phyloP scores from a whole-genome alignment of 2,888 invertebrate species.

The Acanthococcus lagerstroemiae region DNA sequence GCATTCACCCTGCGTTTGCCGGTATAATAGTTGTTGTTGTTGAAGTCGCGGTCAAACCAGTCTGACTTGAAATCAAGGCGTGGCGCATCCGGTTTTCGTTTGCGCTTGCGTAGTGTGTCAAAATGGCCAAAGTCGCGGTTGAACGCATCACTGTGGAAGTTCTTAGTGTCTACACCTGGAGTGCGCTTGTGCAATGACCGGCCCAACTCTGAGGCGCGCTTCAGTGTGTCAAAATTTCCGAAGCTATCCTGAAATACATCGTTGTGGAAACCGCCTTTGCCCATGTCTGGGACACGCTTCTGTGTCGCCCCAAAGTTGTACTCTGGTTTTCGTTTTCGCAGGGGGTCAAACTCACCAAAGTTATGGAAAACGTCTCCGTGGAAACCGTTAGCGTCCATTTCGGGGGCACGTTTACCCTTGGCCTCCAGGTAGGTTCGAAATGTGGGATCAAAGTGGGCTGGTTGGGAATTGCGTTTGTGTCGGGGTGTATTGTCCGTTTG shows the following conservation, averaged over 20 bases:
- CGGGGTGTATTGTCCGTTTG: no score
- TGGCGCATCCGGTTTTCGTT: neutral
- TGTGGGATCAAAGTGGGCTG: no score
- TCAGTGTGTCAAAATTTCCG: conserved; percentile 40
- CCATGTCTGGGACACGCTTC: conserved; percentile 39
- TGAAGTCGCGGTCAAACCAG: conserved; percentile 39
- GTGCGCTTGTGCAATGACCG: conserved; percentile 38
- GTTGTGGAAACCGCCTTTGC: conserved; percentile 40
- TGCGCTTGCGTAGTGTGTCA: conserved; percentile 33
- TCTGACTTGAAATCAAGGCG: conserved; percentile 27
- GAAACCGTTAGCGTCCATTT: conserved; percentile 37
- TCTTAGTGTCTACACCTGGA: conserved; percentile 34
- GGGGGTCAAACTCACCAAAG: conserved; percentile 40
- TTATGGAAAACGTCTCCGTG: conserved; percentile 34
- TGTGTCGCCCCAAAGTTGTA: neutral
- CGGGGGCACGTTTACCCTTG: conserved; percentile 37
- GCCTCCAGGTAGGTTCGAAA: no score
- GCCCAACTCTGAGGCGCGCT: conserved; percentile 24
- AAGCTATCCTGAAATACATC: conserved; percentile 40
- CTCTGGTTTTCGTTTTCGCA: conserved; percentile 39
- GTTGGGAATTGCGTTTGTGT: no score
- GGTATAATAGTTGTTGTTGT: conserved; percentile 39
- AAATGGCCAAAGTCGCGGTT: conserved; percentile 37
- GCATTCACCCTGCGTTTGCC: conserved; percentile 38
- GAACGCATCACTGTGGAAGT: conserved; percentile 39